Evolutionary conservation across 2,113 vertebrate genomes (phyloP).

Genomic region (Struthio camelus): DNA sequence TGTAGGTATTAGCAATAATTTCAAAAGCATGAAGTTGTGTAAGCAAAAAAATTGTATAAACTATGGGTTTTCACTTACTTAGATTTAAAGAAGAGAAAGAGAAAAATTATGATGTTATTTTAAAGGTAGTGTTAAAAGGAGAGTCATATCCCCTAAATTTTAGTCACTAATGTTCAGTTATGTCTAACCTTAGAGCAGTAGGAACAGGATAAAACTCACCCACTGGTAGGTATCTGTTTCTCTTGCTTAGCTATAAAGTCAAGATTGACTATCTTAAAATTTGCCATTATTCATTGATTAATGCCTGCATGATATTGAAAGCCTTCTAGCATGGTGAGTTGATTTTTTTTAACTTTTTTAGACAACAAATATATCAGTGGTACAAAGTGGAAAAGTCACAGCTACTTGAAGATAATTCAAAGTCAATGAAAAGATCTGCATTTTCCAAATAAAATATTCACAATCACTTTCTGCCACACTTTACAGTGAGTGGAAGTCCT

Average conservation of each 20-base stretch:
- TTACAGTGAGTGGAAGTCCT: background rate
- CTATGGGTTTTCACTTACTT: background rate
- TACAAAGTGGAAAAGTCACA: accelerated
- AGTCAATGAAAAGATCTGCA: background rate
- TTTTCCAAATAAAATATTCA: background rate
- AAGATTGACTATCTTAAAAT: background rate
- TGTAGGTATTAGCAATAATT: background rate
- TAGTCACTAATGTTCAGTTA: background rate
- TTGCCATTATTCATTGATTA: background rate
- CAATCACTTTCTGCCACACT: background rate
- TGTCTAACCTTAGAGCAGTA: background rate
- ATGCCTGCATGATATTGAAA: background rate
- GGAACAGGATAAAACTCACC: background rate
- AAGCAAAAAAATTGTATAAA: background rate
- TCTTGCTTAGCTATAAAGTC: background rate
- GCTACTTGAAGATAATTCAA: background rate
- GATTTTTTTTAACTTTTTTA: background rate
- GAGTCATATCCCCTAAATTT: background rate
- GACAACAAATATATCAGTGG: background rate
- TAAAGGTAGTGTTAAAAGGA: background rate
- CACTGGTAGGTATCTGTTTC: background rate
- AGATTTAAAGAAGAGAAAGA: background rate
- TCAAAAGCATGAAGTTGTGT: background rate
- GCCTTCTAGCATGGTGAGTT: background rate
- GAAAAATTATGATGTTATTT: background rate